phyloP scores from a whole-genome alignment of 2,888 invertebrate species.

The Troides helena region DNA sequence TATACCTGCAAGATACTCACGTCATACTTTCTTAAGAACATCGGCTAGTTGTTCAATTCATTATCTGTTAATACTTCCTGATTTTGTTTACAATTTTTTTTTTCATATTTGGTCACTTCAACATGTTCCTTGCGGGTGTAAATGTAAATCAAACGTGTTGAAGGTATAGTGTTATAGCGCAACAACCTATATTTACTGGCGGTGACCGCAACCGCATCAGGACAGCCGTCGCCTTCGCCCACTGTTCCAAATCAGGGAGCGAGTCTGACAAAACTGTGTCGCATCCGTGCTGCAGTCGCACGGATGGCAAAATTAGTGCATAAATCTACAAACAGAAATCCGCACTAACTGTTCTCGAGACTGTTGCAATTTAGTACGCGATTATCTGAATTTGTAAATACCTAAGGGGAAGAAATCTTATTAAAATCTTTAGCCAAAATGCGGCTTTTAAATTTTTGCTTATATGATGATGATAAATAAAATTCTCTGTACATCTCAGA shows the following conservation, averaged over 20 bases:
- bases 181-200: slow-evolving; percentile 25
- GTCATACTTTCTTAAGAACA: too few species aligned
- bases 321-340: slow-evolving; percentile 50
- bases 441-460: too few species aligned
- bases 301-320: slow-evolving; percentile 56
- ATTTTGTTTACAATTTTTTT: neutral
- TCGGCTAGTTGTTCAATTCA: too few species aligned
- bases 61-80: too few species aligned
- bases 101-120: neutral
- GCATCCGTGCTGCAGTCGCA: slow-evolving; percentile 41
- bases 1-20: too few species aligned
- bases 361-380: slow-evolving; percentile 31
- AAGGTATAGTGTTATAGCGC: slow-evolving; percentile 4
- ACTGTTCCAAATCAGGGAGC: slow-evolving; percentile 50
- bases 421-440: too few species aligned
- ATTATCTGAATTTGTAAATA: neutral
- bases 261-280: slow-evolving; percentile 54
- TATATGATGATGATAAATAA: too few species aligned
- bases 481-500: too few species aligned
- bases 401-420: neutral
- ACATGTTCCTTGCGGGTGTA: neutral
- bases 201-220: slow-evolving; percentile 39
- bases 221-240: slow-evolving; percentile 41
- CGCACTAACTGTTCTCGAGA: slow-evolving; percentile 30
- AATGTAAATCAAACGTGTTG: neutral